Evolutionary conservation across 2,888 invertebrate genomes (phyloP).

Genomic region (Caenorhabditis auriculariae): DNA sequence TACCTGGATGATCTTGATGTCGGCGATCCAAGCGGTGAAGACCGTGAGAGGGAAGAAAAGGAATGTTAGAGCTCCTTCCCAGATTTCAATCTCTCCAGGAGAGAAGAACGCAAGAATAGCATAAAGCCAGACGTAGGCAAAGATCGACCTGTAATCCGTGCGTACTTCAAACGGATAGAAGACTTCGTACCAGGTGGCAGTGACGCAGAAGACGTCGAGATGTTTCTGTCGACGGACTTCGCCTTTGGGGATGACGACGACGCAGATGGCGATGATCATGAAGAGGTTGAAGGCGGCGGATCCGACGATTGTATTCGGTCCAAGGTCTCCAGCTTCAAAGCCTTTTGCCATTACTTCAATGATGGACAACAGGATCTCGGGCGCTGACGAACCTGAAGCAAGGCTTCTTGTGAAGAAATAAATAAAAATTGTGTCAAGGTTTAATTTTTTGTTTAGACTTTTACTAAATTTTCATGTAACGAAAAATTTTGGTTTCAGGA

Average conservation of each 20-base stretch:
- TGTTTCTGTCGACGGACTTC: slow-evolving; percentile 62
- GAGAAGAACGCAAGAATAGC: slow-evolving; percentile 86
- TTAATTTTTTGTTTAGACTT: too few species aligned
- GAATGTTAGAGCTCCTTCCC: slow-evolving; percentile 95
- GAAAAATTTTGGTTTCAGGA: too few species aligned
- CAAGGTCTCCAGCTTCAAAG: slow-evolving; percentile 92
- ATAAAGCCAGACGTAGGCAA: slow-evolving; percentile 98
- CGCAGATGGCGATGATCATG: slow-evolving; percentile 92
- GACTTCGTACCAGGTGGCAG: slow-evolving; percentile 83
- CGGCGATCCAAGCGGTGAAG: slow-evolving; percentile 91
- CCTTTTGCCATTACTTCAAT: slow-evolving; percentile 91
- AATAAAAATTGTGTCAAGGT: too few species aligned
- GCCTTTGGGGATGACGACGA: slow-evolving; percentile 67
- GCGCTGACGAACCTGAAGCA: slow-evolving; percentile 81
- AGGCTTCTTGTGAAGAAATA: neutral
- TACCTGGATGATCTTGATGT: slow-evolving; percentile 71
- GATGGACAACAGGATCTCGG: slow-evolving; percentile 93
- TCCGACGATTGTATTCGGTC: slow-evolving; percentile 97
- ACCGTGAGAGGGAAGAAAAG: slow-evolving; percentile 95
- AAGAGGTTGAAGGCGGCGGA: slow-evolving; percentile 98
- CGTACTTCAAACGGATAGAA: neutral
- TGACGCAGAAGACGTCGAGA: slow-evolving; percentile 88
- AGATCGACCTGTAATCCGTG: slow-evolving; percentile 69
- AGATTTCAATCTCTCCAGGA: slow-evolving; percentile 71
- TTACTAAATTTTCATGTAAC: too few species aligned